Percentiles rank a stretch among this genome's conserved stretches.
Evolutionary conservation across 2,888 invertebrate genomes (phyloP).

Genomic region (Trisateles emortualis): DNA sequence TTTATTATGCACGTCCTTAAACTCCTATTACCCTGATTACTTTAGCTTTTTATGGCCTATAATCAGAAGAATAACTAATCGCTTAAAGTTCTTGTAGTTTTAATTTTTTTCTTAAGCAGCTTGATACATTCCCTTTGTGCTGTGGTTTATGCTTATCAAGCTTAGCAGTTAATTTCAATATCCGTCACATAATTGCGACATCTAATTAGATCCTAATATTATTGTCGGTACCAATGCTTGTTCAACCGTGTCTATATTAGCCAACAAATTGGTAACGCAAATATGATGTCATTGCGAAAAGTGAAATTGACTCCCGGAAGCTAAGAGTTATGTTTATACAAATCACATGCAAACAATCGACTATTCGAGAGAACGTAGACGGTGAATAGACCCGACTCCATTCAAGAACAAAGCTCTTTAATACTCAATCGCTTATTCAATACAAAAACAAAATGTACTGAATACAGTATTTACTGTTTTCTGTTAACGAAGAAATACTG

Average conservation of each 20-base stretch:
- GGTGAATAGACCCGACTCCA: conserved; percentile 51
- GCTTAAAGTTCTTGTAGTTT: too few species aligned
- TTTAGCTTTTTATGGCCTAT: too few species aligned
- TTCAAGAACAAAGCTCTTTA: conserved; percentile 32
- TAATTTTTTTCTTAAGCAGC: too few species aligned
- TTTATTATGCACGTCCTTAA: too few species aligned
- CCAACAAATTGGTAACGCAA: conserved; percentile 32
- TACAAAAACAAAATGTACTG: conserved; percentile 27
- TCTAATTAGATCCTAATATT: conserved; percentile 15
- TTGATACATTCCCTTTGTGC: neutral
- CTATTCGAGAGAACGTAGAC: conserved; percentile 36
- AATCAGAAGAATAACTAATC: too few species aligned
- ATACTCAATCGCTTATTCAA: conserved; percentile 29
- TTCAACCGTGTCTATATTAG: conserved; percentile 31
- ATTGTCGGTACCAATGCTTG: conserved; percentile 20
- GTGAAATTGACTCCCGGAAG: conserved; percentile 59
- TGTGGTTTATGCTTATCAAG: neutral
- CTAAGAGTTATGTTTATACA: conserved; percentile 35
- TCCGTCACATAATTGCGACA: conserved; percentile 17
- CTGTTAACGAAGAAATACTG: conserved; percentile 2
- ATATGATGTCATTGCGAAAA: conserved; percentile 55
- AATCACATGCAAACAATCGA: conserved; percentile 45
- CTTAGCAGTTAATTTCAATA: neutral
- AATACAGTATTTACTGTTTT: conserved; percentile 20
- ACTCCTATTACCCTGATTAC: too few species aligned